Base-by-base conservation (phyloP, 2,797 vertebrate species). In the Crenichthys baileyi region DNA sequence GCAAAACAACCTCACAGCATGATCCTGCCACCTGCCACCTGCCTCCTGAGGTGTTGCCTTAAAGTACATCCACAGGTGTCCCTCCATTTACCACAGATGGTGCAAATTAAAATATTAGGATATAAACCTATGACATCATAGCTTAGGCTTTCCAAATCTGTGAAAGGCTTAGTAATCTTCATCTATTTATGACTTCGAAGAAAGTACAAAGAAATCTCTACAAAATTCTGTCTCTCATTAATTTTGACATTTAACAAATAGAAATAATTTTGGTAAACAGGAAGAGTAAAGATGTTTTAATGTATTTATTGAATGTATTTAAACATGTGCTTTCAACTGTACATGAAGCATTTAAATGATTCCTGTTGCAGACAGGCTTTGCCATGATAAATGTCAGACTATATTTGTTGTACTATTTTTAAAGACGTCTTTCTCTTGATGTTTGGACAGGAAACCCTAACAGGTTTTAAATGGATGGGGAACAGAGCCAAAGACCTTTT, bases 391-490 rank as follows among this genome's bases (percentile, higher is more conserved):
- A 50, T 82, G 7, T 83, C 9, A 11, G 7, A 6, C 22, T 13
- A 9, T 13, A 83, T 44, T 50, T n/a, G 26, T 16, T 51, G 3
- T 53, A 15, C 15, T 60, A 55, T 46, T 75, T 76, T 13, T 41
- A 67, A 26, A 67, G 12, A 51, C 50, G 11, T 36, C 3, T 71
- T 53, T 70, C 56, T 26, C 7, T 1, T 29, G n/a, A 31, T 79
- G 63, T 90, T 82, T 86, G 75, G 16, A 85, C 89, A 99, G 98
- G 98, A 99, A 95, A 99, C 98, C 0, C 88, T 99, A 76, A 99
- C 98, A 0, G 98, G 98, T 75, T 99, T 99, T 90, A 99, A 99
- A 85, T 99, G 98, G 98, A 99, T 99, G 98, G 98, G 98, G 81
- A 99, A 98, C 93, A 90, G 98, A 94, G 96, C 97, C 79, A 97